Evolutionary conservation across 2,113 vertebrate species (phyloP).

Genomic region (Protobothrops mucrosquamatus): DNA sequence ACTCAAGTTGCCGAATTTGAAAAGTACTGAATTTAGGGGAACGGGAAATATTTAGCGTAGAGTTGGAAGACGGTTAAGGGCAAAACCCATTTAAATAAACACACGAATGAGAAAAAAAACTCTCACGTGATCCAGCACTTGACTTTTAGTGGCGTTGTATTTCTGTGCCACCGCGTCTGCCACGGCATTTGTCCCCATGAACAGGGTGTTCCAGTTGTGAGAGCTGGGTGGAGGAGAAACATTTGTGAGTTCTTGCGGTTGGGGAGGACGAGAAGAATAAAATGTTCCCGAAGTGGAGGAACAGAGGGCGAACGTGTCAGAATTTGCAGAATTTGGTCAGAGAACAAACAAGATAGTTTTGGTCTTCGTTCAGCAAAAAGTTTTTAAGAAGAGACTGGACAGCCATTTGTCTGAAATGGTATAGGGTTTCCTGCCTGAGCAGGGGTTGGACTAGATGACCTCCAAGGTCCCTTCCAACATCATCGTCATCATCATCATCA

Average conservation of each 20-base stretch:
- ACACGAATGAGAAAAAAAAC: constrained; percentile 43
- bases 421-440: no score
- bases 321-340: not conserved
- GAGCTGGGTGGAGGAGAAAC: constrained; percentile 70
- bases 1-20: not conserved
- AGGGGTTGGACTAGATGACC: no score
- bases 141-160: constrained; percentile 91
- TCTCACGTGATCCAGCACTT: constrained; percentile 91
- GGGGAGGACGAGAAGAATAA: not conserved
- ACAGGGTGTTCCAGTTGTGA: constrained; percentile 95
- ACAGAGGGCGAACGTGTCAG: not conserved
- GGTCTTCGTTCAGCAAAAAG: not conserved
- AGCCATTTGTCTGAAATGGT: no score
- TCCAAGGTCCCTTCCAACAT: no score
- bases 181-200: constrained; percentile 90
- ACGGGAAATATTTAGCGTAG: no score
- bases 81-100: not conserved
- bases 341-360: not conserved
- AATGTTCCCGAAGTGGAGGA: not conserved
- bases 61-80: no score
- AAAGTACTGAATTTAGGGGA: not conserved
- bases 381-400: no score
- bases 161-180: constrained; percentile 92
- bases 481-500: no score
- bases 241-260: not conserved